Conservation (phyloP, 2,888 invertebrate genomes). For the Hybos culiciformis region DNA sequence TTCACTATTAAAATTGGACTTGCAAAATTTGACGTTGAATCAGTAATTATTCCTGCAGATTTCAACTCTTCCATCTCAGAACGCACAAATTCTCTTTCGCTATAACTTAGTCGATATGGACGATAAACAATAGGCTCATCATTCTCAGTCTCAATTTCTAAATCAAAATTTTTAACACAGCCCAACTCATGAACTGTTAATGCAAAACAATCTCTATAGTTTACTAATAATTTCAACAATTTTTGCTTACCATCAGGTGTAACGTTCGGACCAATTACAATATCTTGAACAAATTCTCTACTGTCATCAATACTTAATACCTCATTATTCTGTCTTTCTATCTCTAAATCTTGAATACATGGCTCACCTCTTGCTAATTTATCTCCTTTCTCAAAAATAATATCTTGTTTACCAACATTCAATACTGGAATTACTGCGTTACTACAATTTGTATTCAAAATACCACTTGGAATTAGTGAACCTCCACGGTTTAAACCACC, state of each 20-base stretch:
- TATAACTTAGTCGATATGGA: conserved; percentile 12
- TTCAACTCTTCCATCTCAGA: conserved; percentile 11
- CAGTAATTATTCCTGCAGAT: conserved; percentile 11
- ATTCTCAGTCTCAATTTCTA: conserved; percentile 10
- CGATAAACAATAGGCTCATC: conserved; percentile 9
- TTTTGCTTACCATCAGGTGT: conserved; percentile 2
- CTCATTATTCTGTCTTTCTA: too few relatives aligned
- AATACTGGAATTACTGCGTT: too few relatives aligned
- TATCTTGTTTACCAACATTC: too few relatives aligned
- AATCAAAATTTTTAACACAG: conserved; percentile 9
- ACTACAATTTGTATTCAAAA: too few relatives aligned
- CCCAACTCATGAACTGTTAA: conserved; percentile 11
- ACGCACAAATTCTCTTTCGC: conserved; percentile 10
- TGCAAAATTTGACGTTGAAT: conserved; percentile 13
- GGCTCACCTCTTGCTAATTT: too few relatives aligned
- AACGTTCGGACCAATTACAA: not conserved
- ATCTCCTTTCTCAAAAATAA: too few relatives aligned
- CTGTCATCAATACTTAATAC: too few relatives aligned
- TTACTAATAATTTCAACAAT: conserved; percentile 6
- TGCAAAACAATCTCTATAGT: conserved; percentile 10
- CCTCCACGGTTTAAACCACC: too few relatives aligned
- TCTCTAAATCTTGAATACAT: too few relatives aligned
- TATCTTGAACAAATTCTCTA: not conserved
- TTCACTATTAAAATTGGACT: conserved; percentile 17
- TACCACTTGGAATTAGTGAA: too few relatives aligned